Conservation (phyloP, 2,797 vertebrate genomes). For the Buceros bicornis region DNA sequence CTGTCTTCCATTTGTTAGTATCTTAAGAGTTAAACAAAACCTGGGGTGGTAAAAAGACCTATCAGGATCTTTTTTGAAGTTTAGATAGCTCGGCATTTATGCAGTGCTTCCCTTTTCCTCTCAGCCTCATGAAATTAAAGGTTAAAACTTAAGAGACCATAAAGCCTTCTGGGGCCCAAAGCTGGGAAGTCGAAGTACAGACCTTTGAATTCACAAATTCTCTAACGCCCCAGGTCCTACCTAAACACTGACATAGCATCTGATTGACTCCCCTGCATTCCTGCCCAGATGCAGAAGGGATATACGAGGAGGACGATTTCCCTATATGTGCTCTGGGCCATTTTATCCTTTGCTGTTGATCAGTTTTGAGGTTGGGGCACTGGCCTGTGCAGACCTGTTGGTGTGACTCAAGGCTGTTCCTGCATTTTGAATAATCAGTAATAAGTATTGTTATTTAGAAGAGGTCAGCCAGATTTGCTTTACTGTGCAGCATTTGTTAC, state of each 20-base stretch:
- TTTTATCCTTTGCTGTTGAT: neutral
- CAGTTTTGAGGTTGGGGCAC: neutral
- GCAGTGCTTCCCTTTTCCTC: neutral
- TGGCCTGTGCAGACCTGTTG: neutral
- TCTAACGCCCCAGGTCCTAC: neutral
- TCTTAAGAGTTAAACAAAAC: neutral
- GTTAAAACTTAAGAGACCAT: neutral
- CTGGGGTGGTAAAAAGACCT: neutral
- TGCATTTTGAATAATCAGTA: neutral
- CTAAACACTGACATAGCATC: neutral
- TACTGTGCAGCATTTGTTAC: neutral
- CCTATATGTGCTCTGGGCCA: neutral
- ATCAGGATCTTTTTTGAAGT: neutral
- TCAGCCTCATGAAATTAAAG: neutral
- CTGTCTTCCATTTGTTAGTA: neutral
- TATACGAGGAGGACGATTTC: neutral
- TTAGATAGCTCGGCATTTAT: neutral
- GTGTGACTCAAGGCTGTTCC: neutral
- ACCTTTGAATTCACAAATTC: neutral
- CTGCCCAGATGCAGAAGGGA: neutral
- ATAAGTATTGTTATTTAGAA: neutral
- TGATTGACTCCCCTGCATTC: neutral
- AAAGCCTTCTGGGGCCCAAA: neutral
- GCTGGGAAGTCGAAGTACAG: neutral
- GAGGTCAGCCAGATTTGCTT: neutral